phyloP scores from a whole-genome alignment of 2,888 invertebrate genomes.

The Lithosia quadra region DNA sequence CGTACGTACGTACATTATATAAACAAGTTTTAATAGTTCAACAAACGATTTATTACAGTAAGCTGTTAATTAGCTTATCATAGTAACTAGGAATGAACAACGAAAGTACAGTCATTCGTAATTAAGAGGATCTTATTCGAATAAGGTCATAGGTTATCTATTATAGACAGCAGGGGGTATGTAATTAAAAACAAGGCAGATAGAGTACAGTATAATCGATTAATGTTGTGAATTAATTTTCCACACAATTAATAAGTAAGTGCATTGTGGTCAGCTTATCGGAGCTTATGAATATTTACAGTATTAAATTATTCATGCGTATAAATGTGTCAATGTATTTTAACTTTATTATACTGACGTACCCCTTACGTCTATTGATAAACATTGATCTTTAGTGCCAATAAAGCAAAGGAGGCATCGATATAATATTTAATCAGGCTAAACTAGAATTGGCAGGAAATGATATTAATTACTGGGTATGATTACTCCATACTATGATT shows the following conservation, averaged over 20 bases:
- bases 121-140: background rate
- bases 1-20: no score
- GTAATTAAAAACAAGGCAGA: background rate
- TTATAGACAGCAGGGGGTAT: conserved; percentile 16
- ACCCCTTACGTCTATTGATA: no score
- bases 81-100: background rate
- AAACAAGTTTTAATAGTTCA: background rate
- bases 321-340: background rate
- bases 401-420: no score
- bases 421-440: no score
- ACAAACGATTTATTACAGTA: background rate
- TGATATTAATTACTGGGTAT: no score
- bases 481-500: no score
- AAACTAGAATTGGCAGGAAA: no score
- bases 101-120: background rate
- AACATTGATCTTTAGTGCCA: no score
- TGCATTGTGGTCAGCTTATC: background rate
- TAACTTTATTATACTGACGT: no score
- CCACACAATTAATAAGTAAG: background rate
- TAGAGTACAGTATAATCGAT: background rate
- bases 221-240: background rate
- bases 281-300: background rate
- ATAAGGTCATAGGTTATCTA: conserved; percentile 30
- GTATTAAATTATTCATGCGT: background rate
- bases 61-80: background rate